These are phyloP conservation scores for Mus spretus DNA, from an alignment of 2,797 vertebrate species.

Conservation along the genomic window DNA sequence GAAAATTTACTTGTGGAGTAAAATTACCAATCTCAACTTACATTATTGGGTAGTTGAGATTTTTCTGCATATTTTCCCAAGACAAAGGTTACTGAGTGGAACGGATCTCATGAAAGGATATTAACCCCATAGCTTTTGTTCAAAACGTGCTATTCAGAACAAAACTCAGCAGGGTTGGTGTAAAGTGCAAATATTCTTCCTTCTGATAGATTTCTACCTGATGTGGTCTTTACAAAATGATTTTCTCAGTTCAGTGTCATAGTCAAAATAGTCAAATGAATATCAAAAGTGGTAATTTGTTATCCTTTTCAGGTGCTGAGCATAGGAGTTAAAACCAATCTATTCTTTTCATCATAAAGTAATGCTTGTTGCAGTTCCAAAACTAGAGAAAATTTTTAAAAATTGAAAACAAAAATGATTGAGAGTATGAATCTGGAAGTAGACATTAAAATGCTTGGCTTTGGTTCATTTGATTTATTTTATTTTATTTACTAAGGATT, in stretches of 20 bases:
- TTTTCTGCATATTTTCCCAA: neutral
- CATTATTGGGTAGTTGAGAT: neutral
- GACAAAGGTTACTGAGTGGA: neutral
- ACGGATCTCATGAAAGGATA: neutral
- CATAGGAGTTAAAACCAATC: neutral
- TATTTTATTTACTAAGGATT: neutral
- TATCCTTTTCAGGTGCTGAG: neutral
- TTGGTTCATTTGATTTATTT: slow-evolving; percentile 37
- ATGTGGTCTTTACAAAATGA: neutral
- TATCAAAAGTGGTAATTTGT: neutral
- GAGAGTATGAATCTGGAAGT: neutral
- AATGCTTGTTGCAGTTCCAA: neutral
- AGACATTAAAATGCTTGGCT: neutral
- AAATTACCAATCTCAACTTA: neutral
- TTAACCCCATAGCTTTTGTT: neutral
- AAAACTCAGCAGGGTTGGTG: neutral
- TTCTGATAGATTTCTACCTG: neutral
- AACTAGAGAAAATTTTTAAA: neutral
- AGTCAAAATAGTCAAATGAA: neutral
- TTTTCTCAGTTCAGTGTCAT: neutral
- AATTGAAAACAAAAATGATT: neutral
- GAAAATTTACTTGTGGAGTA: slow-evolving; percentile 56
- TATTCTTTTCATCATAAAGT: neutral
- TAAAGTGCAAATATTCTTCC: neutral
- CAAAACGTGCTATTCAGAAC: neutral